Evolutionary conservation across 1,140 invertebrate species (phyloP).

Genomic region (Orussus abietinus): DNA sequence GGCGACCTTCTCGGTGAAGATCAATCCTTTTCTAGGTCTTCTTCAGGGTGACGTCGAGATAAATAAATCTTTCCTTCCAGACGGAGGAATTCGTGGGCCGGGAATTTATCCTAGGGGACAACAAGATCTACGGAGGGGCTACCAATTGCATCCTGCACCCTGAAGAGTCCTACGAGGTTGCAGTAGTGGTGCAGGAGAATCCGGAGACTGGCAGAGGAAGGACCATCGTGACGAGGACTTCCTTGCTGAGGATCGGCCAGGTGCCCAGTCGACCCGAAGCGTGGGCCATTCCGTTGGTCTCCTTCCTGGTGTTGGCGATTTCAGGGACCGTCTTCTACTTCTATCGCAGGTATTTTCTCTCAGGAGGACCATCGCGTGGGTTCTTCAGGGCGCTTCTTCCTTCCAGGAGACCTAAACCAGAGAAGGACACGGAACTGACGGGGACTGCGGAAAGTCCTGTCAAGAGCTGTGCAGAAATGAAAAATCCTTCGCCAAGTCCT

Average conservation of each 20-base stretch:
- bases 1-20: constrained; percentile 18
- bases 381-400: no score
- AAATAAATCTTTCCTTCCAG: constrained; percentile 7
- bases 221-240: constrained; percentile 7
- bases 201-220: background rate
- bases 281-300: constrained; percentile 21
- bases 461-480: no score
- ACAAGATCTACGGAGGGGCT: constrained; percentile 6
- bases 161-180: constrained; percentile 18
- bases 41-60: constrained; percentile 1
- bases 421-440: no score
- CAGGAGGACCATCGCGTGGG: no score
- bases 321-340: constrained; percentile 8
- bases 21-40: background rate
- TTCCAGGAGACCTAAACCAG: no score
- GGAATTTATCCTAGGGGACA: constrained; percentile 24
- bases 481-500: background rate
- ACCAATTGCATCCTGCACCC: constrained; percentile 28
- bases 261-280: background rate
- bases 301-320: background rate
- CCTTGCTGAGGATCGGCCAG: constrained; percentile 8
- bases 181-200: constrained; percentile 14
- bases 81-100: constrained; percentile 4
- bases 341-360: constrained; percentile 20
- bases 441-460: no score